phyloP scores from a whole-genome alignment of 2,888 invertebrate genomes.

The Drosophila robusta region DNA sequence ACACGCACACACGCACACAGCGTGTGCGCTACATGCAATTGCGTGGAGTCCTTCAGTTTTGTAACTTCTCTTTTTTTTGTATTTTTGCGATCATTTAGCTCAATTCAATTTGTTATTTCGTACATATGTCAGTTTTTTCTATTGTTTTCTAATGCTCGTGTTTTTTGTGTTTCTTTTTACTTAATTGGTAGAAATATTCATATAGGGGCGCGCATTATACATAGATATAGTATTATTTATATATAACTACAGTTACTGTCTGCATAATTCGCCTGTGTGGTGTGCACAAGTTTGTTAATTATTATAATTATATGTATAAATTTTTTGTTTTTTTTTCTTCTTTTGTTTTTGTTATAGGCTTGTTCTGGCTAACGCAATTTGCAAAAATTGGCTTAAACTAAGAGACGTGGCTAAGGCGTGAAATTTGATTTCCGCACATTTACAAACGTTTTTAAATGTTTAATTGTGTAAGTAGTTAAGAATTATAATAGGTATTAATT shows the following conservation, averaged over 20 bases:
- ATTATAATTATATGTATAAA: not conserved
- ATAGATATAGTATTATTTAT: conserved; percentile 32
- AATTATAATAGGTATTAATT: conserved; percentile 65
- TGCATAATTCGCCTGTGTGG: conserved; percentile 42
- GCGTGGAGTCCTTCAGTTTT: conserved; percentile 37
- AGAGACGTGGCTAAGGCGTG: conserved; percentile 75
- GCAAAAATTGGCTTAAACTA: conserved; percentile 65
- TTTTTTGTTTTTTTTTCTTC: conserved; percentile 4
- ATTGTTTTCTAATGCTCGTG: conserved; percentile 21
- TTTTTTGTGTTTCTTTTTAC: conserved; percentile 11
- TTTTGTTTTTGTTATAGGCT: conserved; percentile 50
- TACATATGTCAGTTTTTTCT: conserved; percentile 23
- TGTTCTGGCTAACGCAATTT: conserved; percentile 63
- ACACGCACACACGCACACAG: not conserved
- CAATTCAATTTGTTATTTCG: conserved; percentile 42
- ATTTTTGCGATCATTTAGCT: conserved; percentile 26
- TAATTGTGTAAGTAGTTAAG: conserved; percentile 71
- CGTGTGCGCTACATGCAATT: conserved; percentile 10
- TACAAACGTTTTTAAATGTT: conserved; percentile 70
- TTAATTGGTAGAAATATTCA: conserved; percentile 46
- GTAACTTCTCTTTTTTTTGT: conserved; percentile 3
- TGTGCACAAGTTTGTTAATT: conserved; percentile 41
- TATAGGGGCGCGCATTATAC: conserved; percentile 27
- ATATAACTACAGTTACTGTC: conserved; percentile 40
- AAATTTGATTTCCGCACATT: conserved; percentile 82